Conservation (phyloP, 1,140 invertebrate species). For the Drosophila ambigua region DNA sequence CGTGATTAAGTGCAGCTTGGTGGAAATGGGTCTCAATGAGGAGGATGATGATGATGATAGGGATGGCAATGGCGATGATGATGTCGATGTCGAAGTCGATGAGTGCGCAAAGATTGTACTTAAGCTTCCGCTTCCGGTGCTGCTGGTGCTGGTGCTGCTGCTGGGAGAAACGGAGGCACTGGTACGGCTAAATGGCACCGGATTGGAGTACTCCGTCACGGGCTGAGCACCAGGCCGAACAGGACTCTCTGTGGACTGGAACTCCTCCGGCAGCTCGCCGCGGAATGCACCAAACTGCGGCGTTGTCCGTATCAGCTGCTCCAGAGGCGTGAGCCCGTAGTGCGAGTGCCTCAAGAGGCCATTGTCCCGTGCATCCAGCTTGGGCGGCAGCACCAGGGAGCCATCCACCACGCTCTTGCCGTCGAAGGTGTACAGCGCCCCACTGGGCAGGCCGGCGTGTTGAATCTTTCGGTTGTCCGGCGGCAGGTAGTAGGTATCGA, state of each 20-base stretch:
- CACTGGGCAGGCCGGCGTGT: slow-evolving; percentile 81
- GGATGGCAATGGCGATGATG: slow-evolving; percentile 27
- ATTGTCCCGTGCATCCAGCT: slow-evolving; percentile 83
- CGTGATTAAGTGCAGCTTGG: slow-evolving; percentile 73
- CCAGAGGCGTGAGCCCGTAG: slow-evolving; percentile 85
- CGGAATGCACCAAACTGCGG: slow-evolving; percentile 89
- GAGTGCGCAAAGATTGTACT: not conserved
- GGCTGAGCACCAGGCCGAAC: slow-evolving; percentile 23
- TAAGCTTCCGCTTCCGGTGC: not conserved
- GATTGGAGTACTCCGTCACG: slow-evolving; percentile 47
- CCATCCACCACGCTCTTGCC: slow-evolving; percentile 88
- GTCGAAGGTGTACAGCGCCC: slow-evolving; percentile 88
- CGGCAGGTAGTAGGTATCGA: slow-evolving; percentile 89
- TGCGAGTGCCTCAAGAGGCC: slow-evolving; percentile 83
- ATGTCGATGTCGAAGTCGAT: slow-evolving; percentile 15
- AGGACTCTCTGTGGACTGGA: slow-evolving; percentile 50
- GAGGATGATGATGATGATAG: slow-evolving; percentile 55
- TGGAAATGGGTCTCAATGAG: slow-evolving; percentile 74
- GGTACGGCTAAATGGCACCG: slow-evolving; percentile 33
- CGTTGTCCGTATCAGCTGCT: slow-evolving; percentile 86
- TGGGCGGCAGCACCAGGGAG: slow-evolving; percentile 86
- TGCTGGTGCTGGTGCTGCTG: slow-evolving; percentile 16
- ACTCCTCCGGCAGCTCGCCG: slow-evolving; percentile 87
- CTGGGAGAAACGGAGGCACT: slow-evolving; percentile 17
- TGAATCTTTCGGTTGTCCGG: slow-evolving; percentile 85